Base-by-base conservation (phyloP, 2,113 vertebrate species). In the Acanthisitta chloris region DNA sequence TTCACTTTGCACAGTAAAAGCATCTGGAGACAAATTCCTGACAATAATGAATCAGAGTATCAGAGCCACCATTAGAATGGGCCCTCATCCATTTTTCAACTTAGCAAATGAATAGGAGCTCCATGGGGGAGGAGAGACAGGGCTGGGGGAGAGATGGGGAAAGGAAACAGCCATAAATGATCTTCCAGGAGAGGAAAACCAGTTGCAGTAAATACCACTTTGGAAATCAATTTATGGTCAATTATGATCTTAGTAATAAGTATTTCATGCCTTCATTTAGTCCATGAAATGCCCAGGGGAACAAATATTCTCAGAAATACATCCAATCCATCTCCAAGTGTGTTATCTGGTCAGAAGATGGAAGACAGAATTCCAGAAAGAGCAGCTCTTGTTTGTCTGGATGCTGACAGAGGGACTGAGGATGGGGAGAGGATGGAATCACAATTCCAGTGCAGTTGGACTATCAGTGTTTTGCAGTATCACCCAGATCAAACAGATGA, bases 201-300 rank as follows among this genome's bases (percentile, higher is more conserved):
- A 81, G 76, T 15, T 93, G 96, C 86, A 55, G 92, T 77, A 94
- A 96, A 92, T 55, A 91, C 36, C 66, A 73, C 82, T 94, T 86
- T 79, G 79, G 93, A 94, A 95, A 90, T 95, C 93, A 91, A 94
- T 96, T 92, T 91, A 85, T 23, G 45, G 87, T 90, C 89, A 87
- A 77, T 92, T 86, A 95, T 4, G 4, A 91, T 80, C 66, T 74
- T 51, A n/a, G 80, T 52, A 94, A 52, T 81, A 85, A 92, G 69
- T 92, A 55, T 36, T 86, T 66, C 28, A 90, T 73, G 67, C 38
- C 55, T 90, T 90, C 46, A 24, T 64, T 82, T 71, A 92, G 58
- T 64, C 84, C 67, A 48, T 18, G 64, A 88, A 90, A 83, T 0
- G 1, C 94, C 34, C 36, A 12, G 5, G 67, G 62, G 90, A 96